Evolutionary conservation across 2,888 invertebrate species (phyloP).

Genomic region (Chorisops tibialis): DNA sequence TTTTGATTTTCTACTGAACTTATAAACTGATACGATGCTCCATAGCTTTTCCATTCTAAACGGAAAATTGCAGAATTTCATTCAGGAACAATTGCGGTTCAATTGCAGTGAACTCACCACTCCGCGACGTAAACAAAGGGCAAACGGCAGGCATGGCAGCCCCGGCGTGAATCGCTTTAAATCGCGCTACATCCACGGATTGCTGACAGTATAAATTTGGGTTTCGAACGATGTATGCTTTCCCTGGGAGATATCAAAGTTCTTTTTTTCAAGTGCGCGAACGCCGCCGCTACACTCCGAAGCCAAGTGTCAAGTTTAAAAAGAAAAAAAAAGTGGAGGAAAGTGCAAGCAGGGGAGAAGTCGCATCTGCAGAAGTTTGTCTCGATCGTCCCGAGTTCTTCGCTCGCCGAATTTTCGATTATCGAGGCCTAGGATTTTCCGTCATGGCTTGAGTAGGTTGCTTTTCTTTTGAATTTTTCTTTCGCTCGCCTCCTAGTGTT

Average conservation of each 20-base stretch:
- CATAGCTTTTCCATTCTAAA: too few relatives aligned
- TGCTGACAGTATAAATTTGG: slow-evolving; percentile 98
- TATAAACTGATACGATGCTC: too few relatives aligned
- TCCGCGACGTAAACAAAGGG: neutral
- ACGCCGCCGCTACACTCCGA: slow-evolving; percentile 37
- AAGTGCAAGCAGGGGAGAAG: slow-evolving; percentile 15
- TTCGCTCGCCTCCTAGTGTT: too few relatives aligned
- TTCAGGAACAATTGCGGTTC: neutral
- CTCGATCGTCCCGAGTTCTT: too few relatives aligned
- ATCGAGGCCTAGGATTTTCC: too few relatives aligned
- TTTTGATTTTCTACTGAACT: too few relatives aligned
- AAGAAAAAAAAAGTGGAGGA: slow-evolving; percentile 37
- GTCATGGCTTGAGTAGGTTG: too few relatives aligned
- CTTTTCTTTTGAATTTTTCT: too few relatives aligned
- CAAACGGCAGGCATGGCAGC: slow-evolving; percentile 33
- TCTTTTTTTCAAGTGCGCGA: slow-evolving; percentile 39
- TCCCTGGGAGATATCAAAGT: slow-evolving; percentile 61
- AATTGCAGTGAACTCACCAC: slow-evolving; percentile 14
- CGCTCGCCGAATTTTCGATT: too few relatives aligned
- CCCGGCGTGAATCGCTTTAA: slow-evolving; percentile 59
- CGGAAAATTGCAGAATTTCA: neutral
- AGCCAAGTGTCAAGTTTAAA: slow-evolving; percentile 48
- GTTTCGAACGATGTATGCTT: slow-evolving; percentile 78
- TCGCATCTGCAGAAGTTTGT: neutral
- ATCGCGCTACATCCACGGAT: slow-evolving; percentile 82